These are phyloP conservation scores for Apostichopus japonicus DNA, from an alignment of 35 echinoderm and acorn worm genomes.

Conservation along the genomic window DNA sequence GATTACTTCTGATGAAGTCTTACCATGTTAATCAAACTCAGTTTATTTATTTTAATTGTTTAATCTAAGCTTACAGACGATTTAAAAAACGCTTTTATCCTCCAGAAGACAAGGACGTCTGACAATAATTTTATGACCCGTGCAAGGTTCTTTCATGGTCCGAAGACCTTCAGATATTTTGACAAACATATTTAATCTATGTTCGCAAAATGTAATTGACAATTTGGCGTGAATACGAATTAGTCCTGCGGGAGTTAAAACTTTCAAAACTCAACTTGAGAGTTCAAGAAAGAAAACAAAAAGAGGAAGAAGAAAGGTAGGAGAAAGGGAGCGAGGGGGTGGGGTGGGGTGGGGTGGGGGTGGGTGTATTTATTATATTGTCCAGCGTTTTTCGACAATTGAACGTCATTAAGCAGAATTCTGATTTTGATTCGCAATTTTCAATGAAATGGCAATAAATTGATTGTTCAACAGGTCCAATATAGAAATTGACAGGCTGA, in stretches of 20 bases:
- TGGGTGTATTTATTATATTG: too few relatives aligned
- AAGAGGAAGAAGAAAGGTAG: too few relatives aligned
- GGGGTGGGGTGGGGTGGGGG: too few relatives aligned
- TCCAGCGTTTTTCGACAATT: too few relatives aligned
- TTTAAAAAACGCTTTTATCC: background rate
- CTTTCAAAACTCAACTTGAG: background rate
- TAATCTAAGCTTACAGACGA: background rate
- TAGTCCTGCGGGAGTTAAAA: background rate
- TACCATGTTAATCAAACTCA: background rate
- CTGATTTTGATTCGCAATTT: too few relatives aligned
- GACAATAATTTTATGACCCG: background rate
- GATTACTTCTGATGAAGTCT: too few relatives aligned
- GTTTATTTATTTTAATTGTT: background rate
- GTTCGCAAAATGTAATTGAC: background rate
- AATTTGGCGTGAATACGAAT: background rate
- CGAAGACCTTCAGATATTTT: background rate
- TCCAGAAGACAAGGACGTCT: background rate
- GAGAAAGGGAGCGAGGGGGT: too few relatives aligned
- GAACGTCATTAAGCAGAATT: too few relatives aligned
- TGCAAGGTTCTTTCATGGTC: background rate
- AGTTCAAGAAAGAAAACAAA: too few relatives aligned
- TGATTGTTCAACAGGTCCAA: too few relatives aligned
- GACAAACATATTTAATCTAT: background rate
- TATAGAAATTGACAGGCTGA: too few relatives aligned
- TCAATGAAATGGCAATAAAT: too few relatives aligned